phyloP scores from a whole-genome alignment of 2,888 invertebrate species.

The Drosophila histrio region DNA sequence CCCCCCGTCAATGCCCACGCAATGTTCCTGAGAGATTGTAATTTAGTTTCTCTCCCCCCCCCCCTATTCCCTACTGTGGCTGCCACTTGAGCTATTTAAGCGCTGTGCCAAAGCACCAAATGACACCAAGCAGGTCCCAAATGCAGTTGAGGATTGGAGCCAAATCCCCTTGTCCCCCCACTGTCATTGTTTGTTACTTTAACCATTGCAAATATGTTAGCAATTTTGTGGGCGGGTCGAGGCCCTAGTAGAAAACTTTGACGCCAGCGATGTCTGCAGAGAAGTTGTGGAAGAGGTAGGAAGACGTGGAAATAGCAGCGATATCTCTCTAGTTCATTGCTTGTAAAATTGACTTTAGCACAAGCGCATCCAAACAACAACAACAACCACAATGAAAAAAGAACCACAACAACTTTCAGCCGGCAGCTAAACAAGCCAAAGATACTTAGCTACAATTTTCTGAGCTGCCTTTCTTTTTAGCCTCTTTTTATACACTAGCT shows the following conservation, averaged over 20 bases:
- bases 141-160: constrained; percentile 8
- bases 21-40: constrained; percentile 11
- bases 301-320: constrained; percentile 32
- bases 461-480: constrained; percentile 50
- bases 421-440: constrained; percentile 69
- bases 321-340: constrained; percentile 72
- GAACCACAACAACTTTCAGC: constrained; percentile 43
- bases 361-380: constrained; percentile 35
- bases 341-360: constrained; percentile 74
- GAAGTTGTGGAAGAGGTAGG: not conserved
- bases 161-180: not conserved
- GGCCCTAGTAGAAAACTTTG: constrained; percentile 64
- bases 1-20: constrained; percentile 25
- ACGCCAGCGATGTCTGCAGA: constrained; percentile 53
- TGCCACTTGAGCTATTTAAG: constrained; percentile 66
- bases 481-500: constrained; percentile 21
- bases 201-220: constrained; percentile 60
- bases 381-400: constrained; percentile 9
- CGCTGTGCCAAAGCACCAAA: constrained; percentile 53
- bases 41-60: not conserved
- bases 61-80: constrained; percentile 12
- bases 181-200: constrained; percentile 37
- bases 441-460: constrained; percentile 70
- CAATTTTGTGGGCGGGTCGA: constrained; percentile 68
- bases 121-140: constrained; percentile 36